Conservation (phyloP, 2,888 invertebrate species). For the Escarpia spicata region DNA sequence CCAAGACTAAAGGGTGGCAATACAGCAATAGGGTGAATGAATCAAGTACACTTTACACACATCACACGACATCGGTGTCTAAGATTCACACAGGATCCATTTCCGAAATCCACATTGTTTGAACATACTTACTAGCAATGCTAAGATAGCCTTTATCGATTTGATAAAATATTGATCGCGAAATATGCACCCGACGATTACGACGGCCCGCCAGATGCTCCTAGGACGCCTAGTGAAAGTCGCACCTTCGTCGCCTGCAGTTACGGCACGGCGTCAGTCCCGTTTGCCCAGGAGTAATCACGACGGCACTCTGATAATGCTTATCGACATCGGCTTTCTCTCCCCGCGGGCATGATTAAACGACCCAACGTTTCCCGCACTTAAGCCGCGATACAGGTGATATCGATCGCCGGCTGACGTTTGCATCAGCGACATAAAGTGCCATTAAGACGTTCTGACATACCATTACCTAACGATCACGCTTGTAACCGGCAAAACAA, state of each 20-base stretch:
- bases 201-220: background rate
- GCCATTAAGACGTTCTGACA: background rate
- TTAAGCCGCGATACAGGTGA: constrained; percentile 10
- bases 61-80: background rate
- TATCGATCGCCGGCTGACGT: background rate
- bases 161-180: background rate
- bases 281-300: constrained; percentile 16
- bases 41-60: too few relatives aligned
- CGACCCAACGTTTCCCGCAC: background rate
- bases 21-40: too few relatives aligned
- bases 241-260: background rate
- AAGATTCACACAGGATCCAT: background rate
- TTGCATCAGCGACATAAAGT: background rate
- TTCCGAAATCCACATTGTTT: background rate
- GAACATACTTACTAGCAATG: background rate
- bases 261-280: background rate
- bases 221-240: background rate
- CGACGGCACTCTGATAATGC: constrained; percentile 3
- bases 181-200: background rate
- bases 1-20: too few relatives aligned
- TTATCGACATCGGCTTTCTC: background rate
- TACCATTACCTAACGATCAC: background rate
- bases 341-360: constrained; percentile 3
- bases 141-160: background rate
- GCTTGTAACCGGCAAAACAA: background rate